Evolutionary conservation across 2,113 vertebrate genomes (phyloP).

Genomic region (Argyrosomus japonicus): DNA sequence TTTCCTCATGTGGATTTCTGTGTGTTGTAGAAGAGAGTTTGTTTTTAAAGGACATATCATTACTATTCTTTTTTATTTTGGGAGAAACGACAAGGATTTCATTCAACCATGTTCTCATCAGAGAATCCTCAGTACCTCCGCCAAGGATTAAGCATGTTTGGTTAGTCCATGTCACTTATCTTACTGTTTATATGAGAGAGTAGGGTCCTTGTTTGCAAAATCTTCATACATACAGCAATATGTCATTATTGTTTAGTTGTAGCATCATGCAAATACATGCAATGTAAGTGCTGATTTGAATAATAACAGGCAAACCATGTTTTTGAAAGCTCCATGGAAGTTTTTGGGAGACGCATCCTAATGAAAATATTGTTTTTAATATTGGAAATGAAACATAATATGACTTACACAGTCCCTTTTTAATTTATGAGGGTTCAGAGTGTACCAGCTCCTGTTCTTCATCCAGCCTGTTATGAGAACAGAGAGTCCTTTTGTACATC

Average conservation of each 20-base stretch:
- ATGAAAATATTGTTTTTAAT: not conserved
- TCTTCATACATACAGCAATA: not conserved
- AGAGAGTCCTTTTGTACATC: constrained; percentile 65
- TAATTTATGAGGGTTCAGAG: constrained; percentile 30
- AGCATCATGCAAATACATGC: not conserved
- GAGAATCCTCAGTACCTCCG: constrained; percentile 86
- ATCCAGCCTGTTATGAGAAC: constrained; percentile 55
- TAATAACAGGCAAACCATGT: not conserved
- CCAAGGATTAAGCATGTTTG: constrained; percentile 89
- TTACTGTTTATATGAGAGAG: not conserved
- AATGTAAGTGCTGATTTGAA: not conserved
- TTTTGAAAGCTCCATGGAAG: not conserved
- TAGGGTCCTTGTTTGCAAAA: not conserved
- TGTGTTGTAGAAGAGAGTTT: constrained; percentile 47
- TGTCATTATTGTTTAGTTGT: not conserved
- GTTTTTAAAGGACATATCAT: constrained; percentile 49
- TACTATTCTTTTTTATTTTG: constrained; percentile 21
- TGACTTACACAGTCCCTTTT: not conserved
- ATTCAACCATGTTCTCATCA: constrained; percentile 84
- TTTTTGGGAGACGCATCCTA: not conserved
- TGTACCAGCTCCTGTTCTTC: constrained; percentile 51
- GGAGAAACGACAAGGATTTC: constrained; percentile 56
- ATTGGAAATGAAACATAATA: not conserved
- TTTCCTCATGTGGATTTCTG: constrained; percentile 42
- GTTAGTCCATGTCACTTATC: constrained; percentile 75